Evolutionary conservation across 2,113 vertebrate genomes (phyloP).

Genomic region (Petroica traversi): DNA sequence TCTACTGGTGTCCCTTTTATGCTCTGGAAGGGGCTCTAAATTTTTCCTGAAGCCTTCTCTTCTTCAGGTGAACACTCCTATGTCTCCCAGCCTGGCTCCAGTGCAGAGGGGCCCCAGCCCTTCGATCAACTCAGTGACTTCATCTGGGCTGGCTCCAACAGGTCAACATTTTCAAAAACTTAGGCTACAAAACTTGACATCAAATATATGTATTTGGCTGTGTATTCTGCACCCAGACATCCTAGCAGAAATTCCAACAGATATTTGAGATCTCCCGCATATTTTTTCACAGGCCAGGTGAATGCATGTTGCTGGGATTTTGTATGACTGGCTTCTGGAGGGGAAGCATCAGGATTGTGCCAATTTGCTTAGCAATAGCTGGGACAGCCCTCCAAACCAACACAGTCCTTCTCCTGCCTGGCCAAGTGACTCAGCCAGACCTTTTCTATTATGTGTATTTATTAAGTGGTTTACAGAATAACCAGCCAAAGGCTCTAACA

Average conservation of each 20-base stretch:
- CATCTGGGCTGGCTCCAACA: background rate
- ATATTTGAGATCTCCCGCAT: background rate
- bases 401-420: background rate
- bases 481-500: background rate
- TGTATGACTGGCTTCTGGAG: background rate
- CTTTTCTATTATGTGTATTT: background rate
- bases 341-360: background rate
- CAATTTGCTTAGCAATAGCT: background rate
- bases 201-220: fast-evolving
- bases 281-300: background rate
- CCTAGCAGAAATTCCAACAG: background rate
- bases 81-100: background rate
- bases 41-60: fast-evolving
- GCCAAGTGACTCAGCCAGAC: background rate
- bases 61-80: background rate
- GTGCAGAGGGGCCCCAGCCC: background rate
- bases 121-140: background rate
- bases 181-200: background rate
- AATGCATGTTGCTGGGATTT: background rate
- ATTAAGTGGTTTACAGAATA: background rate
- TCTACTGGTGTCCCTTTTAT: background rate
- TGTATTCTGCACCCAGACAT: background rate
- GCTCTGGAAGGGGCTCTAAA: fast-evolving
- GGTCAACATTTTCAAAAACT: fast-evolving
- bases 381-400: background rate